Conservation (phyloP, 2,113 vertebrate genomes). For the Pelodiscus sinensis region DNA sequence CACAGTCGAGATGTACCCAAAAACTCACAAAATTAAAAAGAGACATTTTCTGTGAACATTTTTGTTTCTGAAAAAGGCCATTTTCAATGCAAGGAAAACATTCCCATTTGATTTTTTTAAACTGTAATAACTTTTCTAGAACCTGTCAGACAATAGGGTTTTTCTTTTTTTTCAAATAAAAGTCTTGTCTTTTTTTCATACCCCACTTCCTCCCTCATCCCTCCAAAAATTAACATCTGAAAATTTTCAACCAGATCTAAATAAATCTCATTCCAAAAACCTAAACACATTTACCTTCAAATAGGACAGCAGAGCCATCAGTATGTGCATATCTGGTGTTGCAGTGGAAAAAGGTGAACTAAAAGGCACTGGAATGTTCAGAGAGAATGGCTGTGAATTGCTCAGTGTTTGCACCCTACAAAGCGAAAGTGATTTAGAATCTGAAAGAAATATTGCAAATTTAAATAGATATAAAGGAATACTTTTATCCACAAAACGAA, state of each 20-base stretch:
- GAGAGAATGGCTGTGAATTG: neutral
- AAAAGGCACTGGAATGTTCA: neutral
- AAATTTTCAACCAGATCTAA: neutral
- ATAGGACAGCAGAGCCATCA: neutral
- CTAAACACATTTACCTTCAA: neutral
- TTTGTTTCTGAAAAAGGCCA: neutral
- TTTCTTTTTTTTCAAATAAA: neutral
- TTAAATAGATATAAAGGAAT: neutral
- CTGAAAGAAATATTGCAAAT: neutral
- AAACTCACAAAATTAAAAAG: neutral
- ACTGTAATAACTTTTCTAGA: neutral
- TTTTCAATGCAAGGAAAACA: neutral
- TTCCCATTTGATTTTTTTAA: neutral
- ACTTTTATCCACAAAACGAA: neutral
- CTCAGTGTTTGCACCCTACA: neutral
- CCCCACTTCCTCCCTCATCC: neutral
- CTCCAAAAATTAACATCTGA: neutral
- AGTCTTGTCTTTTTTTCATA: neutral
- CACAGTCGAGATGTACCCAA: neutral
- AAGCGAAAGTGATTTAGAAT: neutral
- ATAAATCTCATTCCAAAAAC: neutral
- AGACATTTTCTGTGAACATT: neutral
- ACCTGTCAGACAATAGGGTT: neutral
- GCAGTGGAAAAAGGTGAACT: neutral
- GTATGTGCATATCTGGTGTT: neutral